Conservation (phyloP, 2,113 vertebrate genomes). For the Myrmophylax atrothorax region DNA sequence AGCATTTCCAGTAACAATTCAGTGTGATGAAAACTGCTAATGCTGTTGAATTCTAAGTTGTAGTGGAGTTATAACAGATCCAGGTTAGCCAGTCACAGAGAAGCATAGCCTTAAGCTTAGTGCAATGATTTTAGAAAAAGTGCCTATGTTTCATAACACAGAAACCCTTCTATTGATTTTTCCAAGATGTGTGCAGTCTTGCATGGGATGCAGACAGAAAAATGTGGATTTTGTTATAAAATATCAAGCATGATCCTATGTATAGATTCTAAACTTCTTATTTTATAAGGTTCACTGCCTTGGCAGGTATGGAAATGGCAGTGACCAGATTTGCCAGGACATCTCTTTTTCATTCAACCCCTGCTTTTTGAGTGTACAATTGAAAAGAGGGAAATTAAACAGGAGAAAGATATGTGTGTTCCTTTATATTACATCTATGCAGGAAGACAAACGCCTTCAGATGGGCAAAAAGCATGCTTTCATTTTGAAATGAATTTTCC, state of each 20-base stretch:
- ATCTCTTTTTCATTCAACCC: background rate
- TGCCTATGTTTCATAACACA: background rate
- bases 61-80: conserved; percentile 1
- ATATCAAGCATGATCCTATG: background rate
- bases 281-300: background rate
- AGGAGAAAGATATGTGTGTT: background rate
- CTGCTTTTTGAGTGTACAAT: background rate
- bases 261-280: background rate
- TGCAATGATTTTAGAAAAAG: background rate
- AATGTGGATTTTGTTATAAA: background rate
- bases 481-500: background rate
- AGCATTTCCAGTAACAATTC: background rate
- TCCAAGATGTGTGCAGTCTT: background rate
- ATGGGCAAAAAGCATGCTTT: background rate
- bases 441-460: background rate
- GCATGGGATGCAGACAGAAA: background rate
- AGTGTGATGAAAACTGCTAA: background rate
- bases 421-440: background rate
- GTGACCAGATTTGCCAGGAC: background rate
- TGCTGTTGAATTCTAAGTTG: background rate
- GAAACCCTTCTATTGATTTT: conserved; percentile 25
- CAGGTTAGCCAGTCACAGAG: background rate
- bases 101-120: background rate
- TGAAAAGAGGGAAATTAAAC: background rate
- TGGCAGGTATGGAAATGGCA: background rate